Evolutionary conservation across 2,113 vertebrate species (phyloP), one percentile per base, ranked within the genome.

Genomic region (Psittacus erithacus): DNA sequence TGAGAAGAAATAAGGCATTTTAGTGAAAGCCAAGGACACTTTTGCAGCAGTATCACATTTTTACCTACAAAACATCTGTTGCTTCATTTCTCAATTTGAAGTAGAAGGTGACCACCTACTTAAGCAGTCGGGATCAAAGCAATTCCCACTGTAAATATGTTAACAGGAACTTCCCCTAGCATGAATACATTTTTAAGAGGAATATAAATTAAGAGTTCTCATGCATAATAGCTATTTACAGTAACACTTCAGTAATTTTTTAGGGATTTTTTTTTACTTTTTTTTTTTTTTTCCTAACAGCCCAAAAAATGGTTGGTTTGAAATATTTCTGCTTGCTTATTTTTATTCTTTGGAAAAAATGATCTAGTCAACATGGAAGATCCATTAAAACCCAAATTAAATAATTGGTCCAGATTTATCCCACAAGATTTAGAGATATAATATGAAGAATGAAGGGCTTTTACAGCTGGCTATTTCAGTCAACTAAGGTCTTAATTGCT

Each of bases 391-490:
- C 8, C 1, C 20, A 85, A 50, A 83, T 89, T 93, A 96, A 96
- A 86, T 93, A 93, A 95, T 95, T 96, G 35, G 62, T 82, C 43
- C 64, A 68, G 50, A 79, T 91, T 93, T 87, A 96, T 76, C 47
- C 46, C 43, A 64, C 52, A 76, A 90, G 74, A 47, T 87, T 94
- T 90, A 76, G 35, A 79, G 57, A 59, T 50, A 41, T 46, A 88
- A 73, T 64, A 85, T 55, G 75, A 90, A 79, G 78, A 94, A 13
- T 47, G 75, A 94, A 90, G 47, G 60, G 74, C 35, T 94, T 90
- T 96, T 92, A 90, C 38, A 82, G 39, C 47, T 93, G 57, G 52
- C 89, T 91, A 68, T 94, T 93, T 85, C 62, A 87, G 78, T 76
- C 82, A 91, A 18, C 65, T 91, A 33, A 71, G 24, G 33, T 92